Evolutionary conservation across 2,797 vertebrate species (phyloP), one percentile per base, ranked within the genome.

Genomic region (Hippocampus kuda): DNA sequence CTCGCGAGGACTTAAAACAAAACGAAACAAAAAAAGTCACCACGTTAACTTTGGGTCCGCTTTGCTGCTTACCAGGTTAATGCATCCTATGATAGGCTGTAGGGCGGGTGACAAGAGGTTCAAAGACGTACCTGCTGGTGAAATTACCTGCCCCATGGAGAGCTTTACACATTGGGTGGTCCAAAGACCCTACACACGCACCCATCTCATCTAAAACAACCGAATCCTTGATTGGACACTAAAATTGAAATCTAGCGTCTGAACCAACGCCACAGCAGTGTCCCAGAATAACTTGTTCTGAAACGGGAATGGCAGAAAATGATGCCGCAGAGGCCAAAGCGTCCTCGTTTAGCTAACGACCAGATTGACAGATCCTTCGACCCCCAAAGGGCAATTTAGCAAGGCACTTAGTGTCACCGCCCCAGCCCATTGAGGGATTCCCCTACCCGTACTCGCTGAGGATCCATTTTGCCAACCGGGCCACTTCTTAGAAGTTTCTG

Each of bases 81-180:
- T 73, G 54, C 49, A 69, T 26, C 0, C 72, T 69, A 63, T 61
- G 8, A 64, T 65, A 51, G 64, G 74, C 72, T 27, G 65, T 51
- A 13, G 22, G 70, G 61, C 69, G 66, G 68, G 66, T 69, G 51
- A 6, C 70, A 65, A 24, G 51, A 53, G 75, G 81, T 80, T 79
- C 66, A 77, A 68, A 74, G 72, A 93, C 91, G 90, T 92, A 93
- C 91, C 91, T 92, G 88, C 76, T 79, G 82, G 72, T 82, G 81
- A 79, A 77, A 76, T 75, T 71, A 70, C 60, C 77, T 74, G 77
- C 81, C 74, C 79, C 73, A 76, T 83, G 74, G 5, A 7, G 56
- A 66, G 66, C 65, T 65, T 70, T 75, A 74, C 76, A 68, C 63
- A 75, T 80, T 73, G 42, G 74, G 34, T 63, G 59, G 66, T 67